phyloP scores from a whole-genome alignment of 2,113 vertebrate species.

The Perca schrenkii region DNA sequence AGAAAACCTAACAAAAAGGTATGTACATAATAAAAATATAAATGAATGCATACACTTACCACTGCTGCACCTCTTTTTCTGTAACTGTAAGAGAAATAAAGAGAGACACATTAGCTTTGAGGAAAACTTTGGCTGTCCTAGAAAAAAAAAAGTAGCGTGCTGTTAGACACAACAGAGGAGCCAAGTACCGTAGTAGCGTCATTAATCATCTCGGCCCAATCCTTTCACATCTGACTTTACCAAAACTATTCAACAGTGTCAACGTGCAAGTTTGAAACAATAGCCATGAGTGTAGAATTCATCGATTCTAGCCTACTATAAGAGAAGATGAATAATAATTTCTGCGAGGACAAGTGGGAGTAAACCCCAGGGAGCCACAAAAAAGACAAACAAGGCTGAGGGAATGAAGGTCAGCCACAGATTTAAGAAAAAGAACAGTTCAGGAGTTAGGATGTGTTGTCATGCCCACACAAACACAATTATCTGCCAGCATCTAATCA shows the following conservation, averaged over 20 bases:
- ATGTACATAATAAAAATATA: neutral
- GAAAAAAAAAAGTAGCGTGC: slow-evolving; percentile 41
- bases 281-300: neutral
- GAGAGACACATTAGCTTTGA: slow-evolving; percentile 47
- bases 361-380: slow-evolving; percentile 38
- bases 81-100: slow-evolving; percentile 90
- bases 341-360: slow-evolving; percentile 45
- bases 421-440: slow-evolving; percentile 51
- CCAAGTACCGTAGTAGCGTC: slow-evolving; percentile 11
- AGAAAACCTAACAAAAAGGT: too few species aligned
- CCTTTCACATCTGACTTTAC: slow-evolving; percentile 32
- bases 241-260: slow-evolving; percentile 15
- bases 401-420: slow-evolving; percentile 42
- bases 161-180: slow-evolving; percentile 24
- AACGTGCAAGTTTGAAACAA: slow-evolving; percentile 16
- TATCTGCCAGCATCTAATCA: slow-evolving; percentile 62
- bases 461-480: slow-evolving; percentile 59
- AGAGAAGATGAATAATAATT: slow-evolving; percentile 30
- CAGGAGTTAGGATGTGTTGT: slow-evolving; percentile 47
- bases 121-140: slow-evolving; percentile 51
- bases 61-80: slow-evolving; percentile 96
- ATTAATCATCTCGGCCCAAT: slow-evolving; percentile 50
- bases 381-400: slow-evolving; percentile 38
- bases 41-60: slow-evolving; percentile 86
- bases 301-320: neutral